Base-by-base conservation (phyloP, 2,888 invertebrate genomes). In the Tupiocoris notatus region DNA sequence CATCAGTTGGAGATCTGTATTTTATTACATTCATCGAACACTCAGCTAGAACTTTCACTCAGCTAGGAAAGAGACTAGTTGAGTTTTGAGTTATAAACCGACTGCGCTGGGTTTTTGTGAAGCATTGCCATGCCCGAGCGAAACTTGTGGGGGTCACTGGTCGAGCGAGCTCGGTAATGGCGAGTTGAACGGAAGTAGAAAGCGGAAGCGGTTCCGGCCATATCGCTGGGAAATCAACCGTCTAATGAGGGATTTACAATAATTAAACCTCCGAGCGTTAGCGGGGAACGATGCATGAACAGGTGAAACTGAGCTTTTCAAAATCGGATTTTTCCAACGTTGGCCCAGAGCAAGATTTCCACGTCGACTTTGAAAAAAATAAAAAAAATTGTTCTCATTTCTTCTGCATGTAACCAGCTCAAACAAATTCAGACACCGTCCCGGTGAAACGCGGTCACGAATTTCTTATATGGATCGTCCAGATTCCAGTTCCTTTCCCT, bases 211-310 rank as follows among this genome's bases (percentile, higher is more conserved):
- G 70, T 70, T 78, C 78, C 78, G 78, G 76, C 24, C 21, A 64
- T 78, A 78, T 78, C 78, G 63, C 62, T 78, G 78, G 78, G 76
- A 78, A 78, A 78, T 78, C 78, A 77, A 68, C 68, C 78, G 68
- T 77, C 76, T 78, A 78, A 78, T 78, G 76, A 66, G 75, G 66
- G 75, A 75, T 75, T 75, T 75, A 62, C 56, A 22, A 63, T 56
- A 73, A 73, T 73, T 73, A 62, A 73, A 21, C 1, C 54, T 39
- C 17, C 39, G n/a, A n/a, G n/a, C n/a, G n/a, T n/a, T n/a, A n/a
- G n/a, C n/a, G n/a, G n/a, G n/a, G n/a, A n/a, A n/a, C n/a, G n/a
- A n/a, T n/a, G n/a, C n/a, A n/a, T n/a, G n/a, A n/a, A n/a, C n/a
- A n/a, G n/a, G n/a, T n/a, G n/a, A n/a, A n/a, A n/a, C n/a, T n/a